These are phyloP conservation scores for Enteromius trimaculatus DNA, from an alignment of 2,797 vertebrate genomes.

Conservation along the genomic window DNA sequence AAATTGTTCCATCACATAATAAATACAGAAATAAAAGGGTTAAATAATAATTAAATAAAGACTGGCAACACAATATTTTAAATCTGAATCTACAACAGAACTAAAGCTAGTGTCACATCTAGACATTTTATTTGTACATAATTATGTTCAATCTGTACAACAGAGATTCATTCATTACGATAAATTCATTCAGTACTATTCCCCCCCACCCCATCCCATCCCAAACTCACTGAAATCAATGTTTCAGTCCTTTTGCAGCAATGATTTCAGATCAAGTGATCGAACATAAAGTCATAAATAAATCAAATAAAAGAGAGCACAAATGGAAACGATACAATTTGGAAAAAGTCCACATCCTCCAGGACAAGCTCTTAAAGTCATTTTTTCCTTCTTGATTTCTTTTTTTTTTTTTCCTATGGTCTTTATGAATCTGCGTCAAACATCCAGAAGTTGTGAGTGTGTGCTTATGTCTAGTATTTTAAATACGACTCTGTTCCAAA, in stretches of 20 bases:
- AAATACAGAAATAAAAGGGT: slow-evolving; percentile 63
- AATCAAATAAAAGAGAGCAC: slow-evolving; percentile 46
- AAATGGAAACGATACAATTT: slow-evolving; percentile 77
- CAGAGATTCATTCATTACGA: slow-evolving; percentile 80
- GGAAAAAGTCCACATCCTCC: slow-evolving; percentile 60
- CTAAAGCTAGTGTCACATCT: slow-evolving; percentile 68
- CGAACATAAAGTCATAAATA: slow-evolving; percentile 73
- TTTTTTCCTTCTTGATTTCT: slow-evolving; percentile 45
- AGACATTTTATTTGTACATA: slow-evolving; percentile 66
- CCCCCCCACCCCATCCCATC: slow-evolving; percentile 35
- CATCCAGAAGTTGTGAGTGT: slow-evolving; percentile 75
- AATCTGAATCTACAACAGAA: slow-evolving; percentile 68
- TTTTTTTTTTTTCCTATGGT: slow-evolving; percentile 49
- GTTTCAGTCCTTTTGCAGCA: slow-evolving; percentile 78
- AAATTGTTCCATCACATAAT: slow-evolving; percentile 63
- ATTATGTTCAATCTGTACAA: slow-evolving; percentile 69
- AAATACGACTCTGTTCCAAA: slow-evolving; percentile 34
- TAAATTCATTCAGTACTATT: slow-evolving; percentile 48
- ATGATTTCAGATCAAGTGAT: slow-evolving; percentile 71
- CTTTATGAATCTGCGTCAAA: slow-evolving; percentile 57
- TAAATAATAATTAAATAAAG: slow-evolving; percentile 73
- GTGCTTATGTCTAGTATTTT: slow-evolving; percentile 30
- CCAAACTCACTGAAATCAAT: slow-evolving; percentile 66
- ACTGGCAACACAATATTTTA: slow-evolving; percentile 78
- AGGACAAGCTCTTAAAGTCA: slow-evolving; percentile 51